Conservation (phyloP, 2,797 vertebrate genomes). For the Argyrosomus regius region DNA sequence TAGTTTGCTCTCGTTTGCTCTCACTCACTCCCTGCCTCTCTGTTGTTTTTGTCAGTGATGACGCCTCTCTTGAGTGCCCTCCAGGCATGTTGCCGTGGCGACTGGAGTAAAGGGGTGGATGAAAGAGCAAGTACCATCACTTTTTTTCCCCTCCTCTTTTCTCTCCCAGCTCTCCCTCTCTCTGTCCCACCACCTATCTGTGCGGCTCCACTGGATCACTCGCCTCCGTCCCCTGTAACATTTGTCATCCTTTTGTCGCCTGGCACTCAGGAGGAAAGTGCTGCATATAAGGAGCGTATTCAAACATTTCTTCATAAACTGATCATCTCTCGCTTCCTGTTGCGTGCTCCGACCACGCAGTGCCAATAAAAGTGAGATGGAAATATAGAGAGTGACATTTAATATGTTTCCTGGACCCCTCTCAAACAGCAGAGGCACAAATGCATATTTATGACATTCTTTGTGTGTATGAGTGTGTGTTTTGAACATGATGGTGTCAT, state of each 20-base stretch:
- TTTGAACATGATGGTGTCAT: slow-evolving; percentile 57
- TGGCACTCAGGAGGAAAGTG: slow-evolving; percentile 64
- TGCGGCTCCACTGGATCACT: slow-evolving; percentile 72
- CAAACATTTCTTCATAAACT: slow-evolving; percentile 59
- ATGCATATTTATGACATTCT: slow-evolving; percentile 77
- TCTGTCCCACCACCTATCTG: slow-evolving; percentile 70
- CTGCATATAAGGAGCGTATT: slow-evolving; percentile 37
- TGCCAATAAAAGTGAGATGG: slow-evolving; percentile 59
- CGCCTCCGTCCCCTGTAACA: slow-evolving; percentile 65
- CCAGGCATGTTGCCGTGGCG: slow-evolving; percentile 84
- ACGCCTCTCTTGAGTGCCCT: slow-evolving; percentile 80
- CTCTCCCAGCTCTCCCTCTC: slow-evolving; percentile 18
- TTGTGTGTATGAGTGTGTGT: slow-evolving; percentile 46
- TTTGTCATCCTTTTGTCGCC: slow-evolving; percentile 76
- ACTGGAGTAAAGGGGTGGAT: slow-evolving; percentile 80
- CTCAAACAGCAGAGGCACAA: slow-evolving; percentile 59
- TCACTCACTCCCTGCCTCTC: slow-evolving; percentile 62
- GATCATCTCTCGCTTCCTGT: slow-evolving; percentile 64
- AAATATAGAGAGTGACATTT: slow-evolving; percentile 77
- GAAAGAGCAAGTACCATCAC: slow-evolving; percentile 71
- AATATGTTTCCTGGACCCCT: slow-evolving; percentile 71
- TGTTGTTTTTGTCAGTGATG: slow-evolving; percentile 81
- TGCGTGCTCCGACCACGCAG: slow-evolving; percentile 39
- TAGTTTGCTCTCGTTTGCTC: slow-evolving; percentile 63
- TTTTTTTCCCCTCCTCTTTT: not conserved